A percentile compares a stretch with the other conserved stretches of the same genome.
phyloP scores from a whole-genome alignment of 2,113 vertebrate genomes.

The Marmota flaviventris region DNA sequence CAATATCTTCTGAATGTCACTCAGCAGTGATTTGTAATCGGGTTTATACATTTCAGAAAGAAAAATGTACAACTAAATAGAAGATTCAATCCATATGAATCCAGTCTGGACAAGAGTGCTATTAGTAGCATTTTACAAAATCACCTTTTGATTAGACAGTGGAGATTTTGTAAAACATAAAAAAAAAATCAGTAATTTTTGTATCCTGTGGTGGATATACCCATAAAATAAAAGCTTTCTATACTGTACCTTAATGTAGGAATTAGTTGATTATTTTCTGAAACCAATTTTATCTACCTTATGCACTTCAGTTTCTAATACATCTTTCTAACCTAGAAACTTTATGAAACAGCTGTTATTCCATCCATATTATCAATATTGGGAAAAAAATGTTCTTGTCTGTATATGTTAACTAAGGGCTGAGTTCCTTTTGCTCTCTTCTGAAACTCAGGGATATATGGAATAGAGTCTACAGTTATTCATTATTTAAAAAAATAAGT shows the following conservation, averaged over 20 bases:
- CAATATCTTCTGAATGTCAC: conserved; percentile 77
- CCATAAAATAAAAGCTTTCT: background rate
- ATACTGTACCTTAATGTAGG: background rate
- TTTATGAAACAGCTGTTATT: background rate
- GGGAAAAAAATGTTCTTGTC: background rate
- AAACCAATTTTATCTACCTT: background rate
- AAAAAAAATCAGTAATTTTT: conserved; percentile 54
- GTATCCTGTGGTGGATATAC: background rate
- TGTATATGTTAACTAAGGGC: background rate
- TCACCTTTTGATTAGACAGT: conserved; percentile 62
- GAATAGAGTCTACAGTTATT: background rate
- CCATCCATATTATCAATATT: background rate
- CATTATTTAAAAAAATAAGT: background rate
- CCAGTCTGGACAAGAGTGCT: conserved; percentile 5
- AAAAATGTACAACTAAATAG: conserved; percentile 66
- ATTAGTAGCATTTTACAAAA: conserved; percentile 66
- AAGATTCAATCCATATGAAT: conserved; percentile 57
- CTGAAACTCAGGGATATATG: background rate
- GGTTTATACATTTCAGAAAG: conserved; percentile 65
- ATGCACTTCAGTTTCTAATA: conserved; percentile 30
- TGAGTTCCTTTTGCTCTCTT: background rate
- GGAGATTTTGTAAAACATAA: conserved; percentile 52
- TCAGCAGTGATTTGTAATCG: conserved; percentile 70
- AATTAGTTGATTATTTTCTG: conserved; percentile 36
- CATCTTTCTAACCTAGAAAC: conserved; percentile 28